Base-by-base conservation (phyloP, 2,888 invertebrate genomes). In the Acronicta aceris region DNA sequence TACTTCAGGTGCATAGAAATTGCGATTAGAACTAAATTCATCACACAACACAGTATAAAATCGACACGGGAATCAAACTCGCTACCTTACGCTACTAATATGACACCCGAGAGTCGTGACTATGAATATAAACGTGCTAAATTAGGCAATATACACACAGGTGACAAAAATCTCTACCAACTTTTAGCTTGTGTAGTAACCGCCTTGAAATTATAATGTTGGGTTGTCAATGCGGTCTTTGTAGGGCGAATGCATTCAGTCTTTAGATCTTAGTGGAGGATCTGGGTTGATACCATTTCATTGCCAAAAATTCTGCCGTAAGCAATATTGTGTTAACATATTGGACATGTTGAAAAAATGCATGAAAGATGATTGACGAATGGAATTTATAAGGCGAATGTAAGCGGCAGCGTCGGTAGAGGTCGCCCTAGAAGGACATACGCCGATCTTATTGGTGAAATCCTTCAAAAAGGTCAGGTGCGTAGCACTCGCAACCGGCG, bases 71-170 rank as follows among this genome's bases (percentile, higher is more conserved):
- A 51, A 65, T 68, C 53, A 73, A 73, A 59, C 49, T n/a, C 63
- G 66, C 74, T 66, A 38, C 1, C 30, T 30, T 53, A 2, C 27
- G 1, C 4, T 52, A 77, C 74, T 47, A 43, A 60, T 50, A 25
- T 8, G 30, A 7, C 36, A 1, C 2, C 52, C 38, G 42, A 51
- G 21, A 6, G 17, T 8, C 79, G 79, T 81, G 81, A 5, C 61
- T 1, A 0, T 25, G 81, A 80, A 81, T 80, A 71, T 33, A 64
- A 40, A 67, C 81, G 81, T 81, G 81, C 70, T 50, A 51, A 81
- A 81, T 81, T 53, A 81, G 65, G 53, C 25, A 27, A 30, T 53
- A 52, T 43, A 54, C 54, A 66, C 43, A 56, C 72, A 76, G 75
- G 78, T 75, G 57, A 70, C 71, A 71, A 64, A 73, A 74, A 76